A percentile compares a stretch with the other conserved stretches of the same genome.
phyloP scores from a whole-genome alignment of 2,797 vertebrate genomes.

The Columba guinea region DNA sequence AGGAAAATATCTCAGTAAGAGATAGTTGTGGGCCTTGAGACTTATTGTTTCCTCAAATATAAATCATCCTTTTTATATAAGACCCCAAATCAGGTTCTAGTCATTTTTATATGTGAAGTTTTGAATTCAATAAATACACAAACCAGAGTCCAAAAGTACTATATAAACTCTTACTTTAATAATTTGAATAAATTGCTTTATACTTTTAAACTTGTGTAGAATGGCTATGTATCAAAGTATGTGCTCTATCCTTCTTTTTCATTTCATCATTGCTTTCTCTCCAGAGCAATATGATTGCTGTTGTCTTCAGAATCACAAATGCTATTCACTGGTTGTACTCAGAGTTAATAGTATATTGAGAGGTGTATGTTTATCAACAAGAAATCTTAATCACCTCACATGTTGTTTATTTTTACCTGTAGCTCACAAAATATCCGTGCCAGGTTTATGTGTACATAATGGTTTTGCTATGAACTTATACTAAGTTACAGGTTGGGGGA shows the following conservation, averaged over 20 bases:
- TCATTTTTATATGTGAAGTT: conserved; percentile 55
- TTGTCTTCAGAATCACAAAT: neutral
- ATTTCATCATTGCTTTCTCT: neutral
- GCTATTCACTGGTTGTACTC: neutral
- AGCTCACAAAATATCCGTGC: neutral
- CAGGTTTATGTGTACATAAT: neutral
- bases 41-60: conserved; percentile 67
- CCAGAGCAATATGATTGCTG: neutral
- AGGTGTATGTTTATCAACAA: neutral
- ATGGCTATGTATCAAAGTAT: neutral
- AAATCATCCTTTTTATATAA: conserved; percentile 56
- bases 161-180: conserved; percentile 57
- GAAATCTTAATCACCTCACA: neutral
- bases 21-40: conserved; percentile 45
- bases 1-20: conserved; percentile 41
- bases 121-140: conserved; percentile 28
- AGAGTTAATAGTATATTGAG: neutral
- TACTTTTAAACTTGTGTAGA: neutral
- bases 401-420: neutral
- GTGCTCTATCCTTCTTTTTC: neutral
- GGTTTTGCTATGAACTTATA: neutral
- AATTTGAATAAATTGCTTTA: conserved; percentile 34
- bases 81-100: conserved; percentile 55
- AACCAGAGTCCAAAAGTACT: conserved; percentile 20
- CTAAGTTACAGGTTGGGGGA: neutral